Evolutionary conservation across 1,140 invertebrate genomes (phyloP).

Genomic region (Lanistes nyassanus): DNA sequence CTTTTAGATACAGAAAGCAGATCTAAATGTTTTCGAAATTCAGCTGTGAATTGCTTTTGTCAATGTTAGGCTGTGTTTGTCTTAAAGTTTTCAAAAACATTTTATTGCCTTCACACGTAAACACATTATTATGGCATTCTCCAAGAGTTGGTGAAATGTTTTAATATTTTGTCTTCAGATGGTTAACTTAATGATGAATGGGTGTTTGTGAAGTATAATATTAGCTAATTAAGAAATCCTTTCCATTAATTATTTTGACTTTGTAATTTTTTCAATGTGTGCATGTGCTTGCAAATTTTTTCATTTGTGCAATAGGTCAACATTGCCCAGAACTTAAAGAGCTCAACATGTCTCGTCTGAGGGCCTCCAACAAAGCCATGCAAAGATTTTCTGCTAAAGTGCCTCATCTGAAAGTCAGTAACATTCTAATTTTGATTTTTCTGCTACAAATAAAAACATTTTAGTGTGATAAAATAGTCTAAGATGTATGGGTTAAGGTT

Average conservation of each 20-base stretch:
- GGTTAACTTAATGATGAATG: not conserved
- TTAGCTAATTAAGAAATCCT: not conserved
- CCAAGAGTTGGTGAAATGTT: not conserved
- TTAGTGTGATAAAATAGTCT: no score
- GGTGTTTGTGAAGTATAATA: not conserved
- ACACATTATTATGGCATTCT: no score
- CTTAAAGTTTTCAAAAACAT: no score
- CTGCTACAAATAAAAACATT: not conserved
- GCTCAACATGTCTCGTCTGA: slow-evolving; percentile 2
- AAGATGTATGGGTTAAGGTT: no score
- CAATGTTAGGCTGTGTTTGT: no score
- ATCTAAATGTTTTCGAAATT: no score
- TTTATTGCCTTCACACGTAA: no score
- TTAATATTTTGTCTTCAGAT: not conserved
- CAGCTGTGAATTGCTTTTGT: no score
- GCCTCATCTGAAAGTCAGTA: not conserved
- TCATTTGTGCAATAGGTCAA: not conserved
- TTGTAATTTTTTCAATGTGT: not conserved
- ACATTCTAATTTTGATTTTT: not conserved
- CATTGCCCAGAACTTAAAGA: not conserved
- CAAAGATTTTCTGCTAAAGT: not conserved
- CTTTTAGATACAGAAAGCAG: no score
- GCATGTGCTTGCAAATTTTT: not conserved
- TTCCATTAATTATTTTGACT: not conserved
- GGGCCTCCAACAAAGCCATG: not conserved